phyloP scores from a whole-genome alignment of 2,113 vertebrate genomes.

The Zosterops pallidus region DNA sequence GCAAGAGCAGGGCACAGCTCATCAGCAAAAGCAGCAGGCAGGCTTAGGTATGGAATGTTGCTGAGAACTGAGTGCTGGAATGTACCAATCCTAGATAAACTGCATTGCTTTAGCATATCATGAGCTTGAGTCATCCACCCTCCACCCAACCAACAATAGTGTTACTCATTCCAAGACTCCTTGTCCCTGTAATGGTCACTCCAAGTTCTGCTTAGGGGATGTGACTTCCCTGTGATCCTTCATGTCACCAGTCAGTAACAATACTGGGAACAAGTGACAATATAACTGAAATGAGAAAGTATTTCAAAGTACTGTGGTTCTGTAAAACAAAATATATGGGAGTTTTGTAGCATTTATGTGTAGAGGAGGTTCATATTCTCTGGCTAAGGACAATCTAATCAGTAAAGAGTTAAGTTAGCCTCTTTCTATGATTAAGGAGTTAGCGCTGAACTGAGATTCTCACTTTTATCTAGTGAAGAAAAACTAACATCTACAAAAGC shows the following conservation, averaged over 20 bases:
- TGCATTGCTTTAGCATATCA: background rate
- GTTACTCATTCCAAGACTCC: background rate
- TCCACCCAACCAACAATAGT: fast-evolving
- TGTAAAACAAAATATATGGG: background rate
- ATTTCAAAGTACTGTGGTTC: background rate
- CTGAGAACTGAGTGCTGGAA: background rate
- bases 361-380: background rate
- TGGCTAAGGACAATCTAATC: background rate
- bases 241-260: background rate
- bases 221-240: background rate
- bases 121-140: background rate
- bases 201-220: background rate
- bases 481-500: background rate
- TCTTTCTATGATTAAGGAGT: background rate
- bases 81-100: background rate
- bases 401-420: background rate
- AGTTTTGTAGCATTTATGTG: background rate
- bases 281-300: background rate
- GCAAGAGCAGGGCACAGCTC: background rate
- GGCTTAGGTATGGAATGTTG: background rate
- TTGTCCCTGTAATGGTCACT: background rate
- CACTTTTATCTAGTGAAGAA: background rate
- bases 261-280: background rate
- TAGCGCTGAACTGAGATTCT: background rate
- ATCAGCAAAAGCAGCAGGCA: background rate